phyloP scores from a whole-genome alignment of 2,113 vertebrate species.

The Lipophrys pholis region DNA sequence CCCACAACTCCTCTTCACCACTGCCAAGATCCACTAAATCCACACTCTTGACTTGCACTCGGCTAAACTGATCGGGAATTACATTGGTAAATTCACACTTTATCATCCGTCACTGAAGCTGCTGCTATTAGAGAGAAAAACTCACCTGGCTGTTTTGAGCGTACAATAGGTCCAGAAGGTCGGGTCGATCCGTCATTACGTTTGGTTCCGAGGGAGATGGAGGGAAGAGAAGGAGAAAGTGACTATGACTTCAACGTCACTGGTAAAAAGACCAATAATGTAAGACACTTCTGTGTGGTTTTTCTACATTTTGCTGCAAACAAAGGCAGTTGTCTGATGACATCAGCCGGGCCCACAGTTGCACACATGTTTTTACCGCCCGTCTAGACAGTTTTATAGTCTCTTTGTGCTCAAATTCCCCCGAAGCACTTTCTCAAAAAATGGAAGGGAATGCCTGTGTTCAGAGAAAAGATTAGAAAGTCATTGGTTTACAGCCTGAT shows the following conservation, averaged over 20 bases:
- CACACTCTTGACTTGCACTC: constrained; percentile 14
- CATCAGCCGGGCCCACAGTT: constrained; percentile 10
- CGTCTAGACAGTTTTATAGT: constrained; percentile 44
- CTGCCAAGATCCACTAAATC: constrained; percentile 28
- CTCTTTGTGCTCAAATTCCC: constrained; percentile 37
- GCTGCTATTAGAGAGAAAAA: not conserved
- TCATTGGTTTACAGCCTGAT: constrained; percentile 25
- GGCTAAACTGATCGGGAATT: constrained; percentile 23
- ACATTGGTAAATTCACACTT: constrained; percentile 15
- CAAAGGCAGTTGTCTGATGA: constrained; percentile 40
- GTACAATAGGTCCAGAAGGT: constrained; percentile 5
- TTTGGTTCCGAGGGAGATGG: constrained; percentile 9
- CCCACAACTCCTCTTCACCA: constrained; percentile 4
- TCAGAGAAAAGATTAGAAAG: constrained; percentile 26
- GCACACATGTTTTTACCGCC: constrained; percentile 44
- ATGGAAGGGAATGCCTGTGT: constrained; percentile 18
- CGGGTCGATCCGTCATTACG: constrained; percentile 15
- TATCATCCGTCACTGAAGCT: not conserved
- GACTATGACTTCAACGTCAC: not conserved
- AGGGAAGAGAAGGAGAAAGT: constrained; percentile 9
- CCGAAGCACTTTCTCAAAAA: constrained; percentile 35
- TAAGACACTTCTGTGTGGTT: not conserved
- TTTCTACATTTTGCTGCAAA: constrained; percentile 17
- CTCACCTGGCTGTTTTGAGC: constrained; percentile 27
- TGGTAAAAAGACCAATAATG: not conserved